These are phyloP conservation scores for zebrafish (Danio rerio) DNA, from an alignment of 2,113 vertebrate species.

Conservation along the genomic window GRCz12tu NC_133179.1:4337501-4338000, in stretches of 20 bases:
- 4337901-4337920: constrained; percentile 83
- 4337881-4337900: constrained; percentile 77
- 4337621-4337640: not conserved
- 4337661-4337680: not conserved
- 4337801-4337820: constrained; percentile 29
- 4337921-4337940: constrained; percentile 76
- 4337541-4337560: too few relatives aligned
- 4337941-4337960: constrained; percentile 33
- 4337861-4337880: constrained; percentile 60
- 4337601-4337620: not conserved
- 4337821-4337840: constrained; percentile 49
- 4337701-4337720: not conserved
- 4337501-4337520: too few relatives aligned
- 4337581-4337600: not conserved
- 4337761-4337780: not conserved
- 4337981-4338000: constrained; percentile 5
- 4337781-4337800: constrained; percentile 21
- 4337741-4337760: constrained; percentile 5
- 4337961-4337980: not conserved
- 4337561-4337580: not conserved
- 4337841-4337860: constrained; percentile 71
- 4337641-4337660: too few relatives aligned
- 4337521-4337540: too few relatives aligned
- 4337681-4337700: not conserved
- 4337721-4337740: not conserved